Conservation (phyloP, 2,113 vertebrate genomes). For the Gymnobelideus leadbeateri region DNA sequence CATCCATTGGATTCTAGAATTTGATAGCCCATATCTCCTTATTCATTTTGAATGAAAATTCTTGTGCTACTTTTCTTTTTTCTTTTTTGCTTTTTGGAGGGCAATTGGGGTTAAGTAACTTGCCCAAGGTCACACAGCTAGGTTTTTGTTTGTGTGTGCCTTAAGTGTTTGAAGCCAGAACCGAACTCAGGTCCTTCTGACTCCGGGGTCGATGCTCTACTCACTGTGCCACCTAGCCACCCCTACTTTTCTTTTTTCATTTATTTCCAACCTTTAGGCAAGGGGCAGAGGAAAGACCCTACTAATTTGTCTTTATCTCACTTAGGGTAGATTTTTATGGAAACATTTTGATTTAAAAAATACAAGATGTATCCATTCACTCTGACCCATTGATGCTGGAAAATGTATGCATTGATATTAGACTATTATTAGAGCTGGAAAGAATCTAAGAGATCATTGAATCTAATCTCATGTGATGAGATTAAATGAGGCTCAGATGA, state of each 20-base stretch:
- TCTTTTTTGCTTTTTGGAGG: too few relatives aligned
- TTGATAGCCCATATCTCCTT: neutral
- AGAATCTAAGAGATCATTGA: neutral
- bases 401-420: neutral
- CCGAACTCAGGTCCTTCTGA: too few relatives aligned
- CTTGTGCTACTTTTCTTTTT: neutral
- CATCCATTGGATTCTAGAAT: neutral
- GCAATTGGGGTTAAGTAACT: too few relatives aligned
- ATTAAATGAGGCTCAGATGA: neutral
- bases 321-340: neutral
- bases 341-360: neutral
- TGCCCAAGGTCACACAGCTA: too few relatives aligned
- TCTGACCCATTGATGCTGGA: neutral
- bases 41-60: neutral
- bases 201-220: too few relatives aligned
- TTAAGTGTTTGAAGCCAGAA: too few relatives aligned
- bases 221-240: too few relatives aligned
- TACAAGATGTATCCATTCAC: neutral
- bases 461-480: neutral
- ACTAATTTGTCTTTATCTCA: neutral
- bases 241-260: neutral
- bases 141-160: too few relatives aligned
- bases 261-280: neutral
- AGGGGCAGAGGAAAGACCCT: neutral
- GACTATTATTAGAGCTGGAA: neutral